Conservation (phyloP, 2,888 invertebrate species). For the Rugalucina vietnamica region DNA sequence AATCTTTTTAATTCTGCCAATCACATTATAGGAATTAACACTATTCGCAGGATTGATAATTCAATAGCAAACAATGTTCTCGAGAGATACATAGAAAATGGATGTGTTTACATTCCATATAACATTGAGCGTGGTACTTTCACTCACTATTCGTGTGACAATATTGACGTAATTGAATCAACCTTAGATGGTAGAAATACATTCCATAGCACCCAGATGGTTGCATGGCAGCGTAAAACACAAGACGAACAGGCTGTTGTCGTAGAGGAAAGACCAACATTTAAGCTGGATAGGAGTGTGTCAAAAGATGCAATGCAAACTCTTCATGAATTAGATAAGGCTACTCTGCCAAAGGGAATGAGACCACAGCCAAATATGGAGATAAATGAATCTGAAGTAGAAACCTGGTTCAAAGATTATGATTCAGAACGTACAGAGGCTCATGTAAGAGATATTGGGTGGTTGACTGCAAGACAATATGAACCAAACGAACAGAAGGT, state of each 20-base stretch:
- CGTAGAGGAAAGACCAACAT: not conserved
- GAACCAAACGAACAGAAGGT: conserved; percentile 14
- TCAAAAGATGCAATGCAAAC: not conserved
- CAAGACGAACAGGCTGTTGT: not conserved
- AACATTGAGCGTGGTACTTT: conserved; percentile 15
- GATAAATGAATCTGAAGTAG: not conserved
- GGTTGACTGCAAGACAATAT: conserved; percentile 1
- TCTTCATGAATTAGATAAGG: conserved; percentile 23
- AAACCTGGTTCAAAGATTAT: conserved; percentile 1
- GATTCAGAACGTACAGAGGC: not conserved
- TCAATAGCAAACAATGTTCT: conserved; percentile 36
- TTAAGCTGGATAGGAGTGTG: not conserved
- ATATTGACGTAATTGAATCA: conserved; percentile 34
- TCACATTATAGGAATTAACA: conserved; percentile 4
- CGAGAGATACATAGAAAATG: conserved; percentile 18
- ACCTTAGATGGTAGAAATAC: conserved; percentile 39
- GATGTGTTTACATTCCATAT: conserved; percentile 20
- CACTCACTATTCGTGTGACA: conserved; percentile 35
- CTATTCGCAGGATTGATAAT: conserved; percentile 31
- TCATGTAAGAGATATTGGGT: not conserved
- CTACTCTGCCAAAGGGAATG: conserved; percentile 11
- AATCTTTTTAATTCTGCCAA: conserved; percentile 31
- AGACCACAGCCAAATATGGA: not conserved
- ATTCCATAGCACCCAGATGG: conserved; percentile 46
- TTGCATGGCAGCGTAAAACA: conserved; percentile 24